Conservation (phyloP, 1,140 invertebrate species). For the Schmidtea mediterranea region DNA sequence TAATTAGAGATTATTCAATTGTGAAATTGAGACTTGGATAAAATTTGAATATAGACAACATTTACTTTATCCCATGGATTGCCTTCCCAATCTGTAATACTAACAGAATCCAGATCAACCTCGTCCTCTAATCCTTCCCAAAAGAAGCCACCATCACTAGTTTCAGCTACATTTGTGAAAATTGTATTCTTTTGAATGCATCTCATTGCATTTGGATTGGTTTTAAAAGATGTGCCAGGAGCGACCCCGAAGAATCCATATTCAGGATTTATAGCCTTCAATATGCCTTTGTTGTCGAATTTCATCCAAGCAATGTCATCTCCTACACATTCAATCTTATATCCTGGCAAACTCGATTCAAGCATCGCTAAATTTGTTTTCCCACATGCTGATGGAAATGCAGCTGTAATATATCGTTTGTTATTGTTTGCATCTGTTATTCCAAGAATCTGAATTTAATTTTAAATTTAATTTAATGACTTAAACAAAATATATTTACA, state of each 20-base stretch:
- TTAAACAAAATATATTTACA: too few relatives aligned
- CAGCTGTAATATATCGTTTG: too few relatives aligned
- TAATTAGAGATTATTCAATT: too few relatives aligned
- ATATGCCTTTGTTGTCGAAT: neutral
- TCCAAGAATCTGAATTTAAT: too few relatives aligned
- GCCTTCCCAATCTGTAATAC: conserved; percentile 18
- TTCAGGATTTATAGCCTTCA: conserved; percentile 7
- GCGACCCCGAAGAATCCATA: conserved; percentile 8
- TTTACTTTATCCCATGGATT: conserved; percentile 35
- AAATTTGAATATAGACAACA: neutral
- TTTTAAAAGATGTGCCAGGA: too few relatives aligned
- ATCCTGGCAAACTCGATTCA: conserved; percentile 3
- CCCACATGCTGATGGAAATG: too few relatives aligned
- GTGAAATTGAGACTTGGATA: too few relatives aligned
- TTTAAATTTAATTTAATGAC: too few relatives aligned
- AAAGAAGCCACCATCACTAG: too few relatives aligned
- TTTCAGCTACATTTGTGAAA: conserved; percentile 8
- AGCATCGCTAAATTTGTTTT: conserved; percentile 8
- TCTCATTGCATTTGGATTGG: conserved; percentile 7
- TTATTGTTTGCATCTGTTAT: too few relatives aligned
- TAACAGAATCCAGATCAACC: conserved; percentile 21
- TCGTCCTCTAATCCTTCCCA: conserved; percentile 37
- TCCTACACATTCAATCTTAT: conserved; percentile 36
- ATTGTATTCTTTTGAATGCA: conserved; percentile 4
- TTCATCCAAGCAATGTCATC: too few relatives aligned